Evolutionary conservation across 2,113 vertebrate genomes (phyloP), one percentile per base, ranked within the genome.

Genomic region (Pheucticus melanocephalus): DNA sequence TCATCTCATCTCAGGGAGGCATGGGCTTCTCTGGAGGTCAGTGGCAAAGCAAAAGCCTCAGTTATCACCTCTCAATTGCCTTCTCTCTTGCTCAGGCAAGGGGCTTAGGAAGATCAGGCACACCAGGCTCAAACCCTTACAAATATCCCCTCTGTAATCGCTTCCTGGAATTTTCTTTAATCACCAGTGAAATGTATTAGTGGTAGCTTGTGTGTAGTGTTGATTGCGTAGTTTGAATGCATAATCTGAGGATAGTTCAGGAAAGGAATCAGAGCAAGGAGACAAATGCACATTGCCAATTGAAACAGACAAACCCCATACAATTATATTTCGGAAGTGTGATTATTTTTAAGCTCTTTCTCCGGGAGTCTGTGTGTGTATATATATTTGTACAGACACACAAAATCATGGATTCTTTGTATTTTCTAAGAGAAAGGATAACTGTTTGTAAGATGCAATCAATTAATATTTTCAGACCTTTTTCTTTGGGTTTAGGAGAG

Each of bases 101-200:
- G 54, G 0, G 3, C 54, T 94, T 90, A 47, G 0, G 18, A 86
- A 87, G 90, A 92, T 93, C 51, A 54, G 79, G 45, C 86, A 86
- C 64, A 63, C 54, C 61, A 86, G 35, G 68, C 68, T 96, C 42
- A 69, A 88, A 50, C 12, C 48, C 15, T 14, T 84, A 75, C 39
- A 88, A 86, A 88, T 94, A 95, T 70, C 56, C 76, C 69, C 30
- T 88, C 68, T 88, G 5, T 95, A 89, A 94, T 95, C 66, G 22
- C 83, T 89, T 92, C 83, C 94, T 88, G 91, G 87, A 94, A 94
- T 96, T 94, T 92, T 85, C 81, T 88, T 94, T 95, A 91, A 90
- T 96, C 75, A 66, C 90, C 66, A 82, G 45, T 80, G 54, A 96
- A 95, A 93, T 80, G 78, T 93, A 59, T 94, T 95, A 82, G 87